phyloP scores from a whole-genome alignment of 2,113 vertebrate species.

The Pseudopipra pipra region DNA sequence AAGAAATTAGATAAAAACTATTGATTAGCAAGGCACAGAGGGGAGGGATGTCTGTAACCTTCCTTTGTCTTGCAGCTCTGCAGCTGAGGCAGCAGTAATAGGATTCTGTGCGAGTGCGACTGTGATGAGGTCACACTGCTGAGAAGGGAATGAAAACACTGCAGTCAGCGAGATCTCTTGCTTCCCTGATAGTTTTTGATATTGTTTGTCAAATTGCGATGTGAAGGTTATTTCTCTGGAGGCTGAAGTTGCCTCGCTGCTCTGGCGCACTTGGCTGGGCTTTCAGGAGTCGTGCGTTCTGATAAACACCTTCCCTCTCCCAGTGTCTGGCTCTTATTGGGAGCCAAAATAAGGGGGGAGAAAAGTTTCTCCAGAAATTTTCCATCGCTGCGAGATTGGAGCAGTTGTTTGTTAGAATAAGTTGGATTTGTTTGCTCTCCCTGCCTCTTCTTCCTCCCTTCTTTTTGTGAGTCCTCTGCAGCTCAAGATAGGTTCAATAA shows the following conservation, averaged over 20 bases:
- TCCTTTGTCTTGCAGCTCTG: conserved; percentile 60
- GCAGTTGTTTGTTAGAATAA: not conserved
- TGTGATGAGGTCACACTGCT: conserved; percentile 58
- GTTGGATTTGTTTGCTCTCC: not conserved
- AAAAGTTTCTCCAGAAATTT: conserved; percentile 5
- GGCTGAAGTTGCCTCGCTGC: conserved; percentile 16
- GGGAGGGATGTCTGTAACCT: conserved; percentile 41
- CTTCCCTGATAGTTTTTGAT: conserved; percentile 56
- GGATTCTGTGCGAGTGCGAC: conserved; percentile 43
- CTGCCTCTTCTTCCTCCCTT: not conserved
- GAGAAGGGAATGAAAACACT: conserved; percentile 43
- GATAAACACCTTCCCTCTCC: not conserved
- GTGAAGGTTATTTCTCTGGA: conserved; percentile 69
- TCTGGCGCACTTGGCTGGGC: conserved; percentile 1
- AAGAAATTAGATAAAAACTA: conserved; percentile 66
- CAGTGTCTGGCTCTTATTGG: not conserved
- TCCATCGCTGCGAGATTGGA: not conserved
- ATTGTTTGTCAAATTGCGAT: conserved; percentile 58
- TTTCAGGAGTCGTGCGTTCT: not conserved
- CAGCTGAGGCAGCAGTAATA: conserved; percentile 61
- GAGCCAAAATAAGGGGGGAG: not conserved
- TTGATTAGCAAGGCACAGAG: conserved; percentile 38
- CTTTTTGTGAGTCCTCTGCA: not conserved
- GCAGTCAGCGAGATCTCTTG: conserved; percentile 31
- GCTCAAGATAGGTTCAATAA: conserved; percentile 42